phyloP scores from a whole-genome alignment of 2,113 vertebrate species.

The Phalacrocorax brasilianus region DNA sequence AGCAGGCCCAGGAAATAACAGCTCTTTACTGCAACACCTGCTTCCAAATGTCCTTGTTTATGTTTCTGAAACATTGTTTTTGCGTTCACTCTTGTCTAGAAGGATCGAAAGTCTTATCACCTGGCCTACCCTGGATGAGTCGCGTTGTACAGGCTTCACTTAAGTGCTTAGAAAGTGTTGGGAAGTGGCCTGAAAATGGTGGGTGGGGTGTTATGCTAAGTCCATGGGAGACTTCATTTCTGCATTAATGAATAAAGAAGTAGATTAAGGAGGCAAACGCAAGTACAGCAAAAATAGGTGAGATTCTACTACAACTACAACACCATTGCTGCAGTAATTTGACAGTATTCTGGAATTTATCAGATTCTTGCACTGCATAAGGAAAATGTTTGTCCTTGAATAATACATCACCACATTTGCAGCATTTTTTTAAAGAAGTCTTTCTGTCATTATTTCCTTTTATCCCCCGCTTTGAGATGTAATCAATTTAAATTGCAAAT shows the following conservation, averaged over 20 bases:
- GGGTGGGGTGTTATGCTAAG: neutral
- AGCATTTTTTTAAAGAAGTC: neutral
- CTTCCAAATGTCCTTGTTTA: neutral
- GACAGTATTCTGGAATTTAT: neutral
- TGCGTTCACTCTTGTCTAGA: neutral
- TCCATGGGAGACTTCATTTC: neutral
- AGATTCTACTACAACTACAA: neutral
- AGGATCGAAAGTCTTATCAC: neutral
- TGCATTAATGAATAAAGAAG: neutral
- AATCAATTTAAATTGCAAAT: constrained; percentile 22
- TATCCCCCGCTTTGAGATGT: neutral
- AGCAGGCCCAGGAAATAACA: neutral
- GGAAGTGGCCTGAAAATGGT: neutral
- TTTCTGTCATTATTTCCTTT: constrained; percentile 1
- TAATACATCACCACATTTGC: neutral
- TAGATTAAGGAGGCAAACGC: neutral
- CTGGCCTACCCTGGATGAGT: neutral
- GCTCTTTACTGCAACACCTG: neutral
- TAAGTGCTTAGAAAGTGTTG: neutral
- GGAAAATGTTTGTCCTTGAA: neutral
- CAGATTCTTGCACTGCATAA: neutral
- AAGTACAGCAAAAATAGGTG: neutral
- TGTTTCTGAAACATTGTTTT: neutral
- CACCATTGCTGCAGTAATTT: neutral
- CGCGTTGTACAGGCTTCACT: neutral